Evolutionary conservation across 2,113 vertebrate genomes (phyloP), one percentile per base, ranked within the genome.

Genomic region (Heteronetta atricapilla): DNA sequence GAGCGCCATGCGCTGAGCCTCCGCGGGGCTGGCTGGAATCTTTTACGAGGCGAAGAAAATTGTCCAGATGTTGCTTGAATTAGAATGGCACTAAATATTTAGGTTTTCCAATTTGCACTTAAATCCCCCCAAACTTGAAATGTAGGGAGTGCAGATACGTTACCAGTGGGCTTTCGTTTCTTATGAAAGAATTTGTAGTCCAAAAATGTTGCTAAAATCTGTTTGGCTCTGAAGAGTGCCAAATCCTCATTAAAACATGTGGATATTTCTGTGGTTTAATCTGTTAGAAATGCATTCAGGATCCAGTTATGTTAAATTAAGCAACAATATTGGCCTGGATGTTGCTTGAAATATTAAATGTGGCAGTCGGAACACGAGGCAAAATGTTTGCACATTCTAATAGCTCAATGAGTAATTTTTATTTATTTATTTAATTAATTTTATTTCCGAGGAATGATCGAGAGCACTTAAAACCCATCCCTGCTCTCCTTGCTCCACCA

Each of bases 191-290:
- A 93, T 50, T 17, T 8, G 29, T 63, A 59, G 93, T 68, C 87
- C 91, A 95, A 60, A 96, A 96, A 93, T 94, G 93, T 89, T 76
- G 88, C 92, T 97, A 13, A 97, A 96, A 93, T 93, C 94, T 95
- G 92, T 58, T 92, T 96, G 94, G 86, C 91, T 94, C 63, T 0
- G 9, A 78, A 74, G 40, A 22, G 63, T 89, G 92, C 91, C 97
- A 96, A 90, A 79, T 94, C 78, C 69, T 95, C 90, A 93, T 96
- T 94, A 96, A 96, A 96, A 96, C 93, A 94, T 90, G 95, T 94
- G 95, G 95, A 80, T 90, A 94, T 93, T 91, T 96, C 95, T 95
- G 93, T 92, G 87, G 88, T 86, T 96, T 94, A 91, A 95, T 95
- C 82, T 96, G 95, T 95, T 94, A 80, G 92, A 97, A 91, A 96